Percentiles rank a stretch among this genome's conserved stretches.
Conservation (phyloP, 2,888 invertebrate species). For the Philaethria dido region DNA sequence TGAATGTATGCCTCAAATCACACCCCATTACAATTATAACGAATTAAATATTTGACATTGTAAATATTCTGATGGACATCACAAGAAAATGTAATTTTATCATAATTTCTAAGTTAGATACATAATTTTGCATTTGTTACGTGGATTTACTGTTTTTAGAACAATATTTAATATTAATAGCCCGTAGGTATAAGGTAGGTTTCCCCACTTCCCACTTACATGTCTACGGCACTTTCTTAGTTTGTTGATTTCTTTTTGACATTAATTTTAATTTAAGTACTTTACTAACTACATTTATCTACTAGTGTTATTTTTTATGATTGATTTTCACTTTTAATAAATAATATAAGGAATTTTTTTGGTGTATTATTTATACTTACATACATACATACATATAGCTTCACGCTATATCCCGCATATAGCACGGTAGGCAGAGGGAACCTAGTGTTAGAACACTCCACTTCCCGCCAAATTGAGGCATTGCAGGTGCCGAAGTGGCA, state of each 20-base stretch:
- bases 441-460: no score
- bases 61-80: constrained; percentile 76
- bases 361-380: constrained; percentile 45
- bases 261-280: constrained; percentile 61
- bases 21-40: constrained; percentile 6
- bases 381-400: no score
- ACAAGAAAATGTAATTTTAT: constrained; percentile 57
- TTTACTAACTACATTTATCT: constrained; percentile 70
- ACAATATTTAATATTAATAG: constrained; percentile 62
- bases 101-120: constrained; percentile 51
- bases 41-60: constrained; percentile 51
- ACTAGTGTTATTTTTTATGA: constrained; percentile 73
- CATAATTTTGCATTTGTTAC: constrained; percentile 63
- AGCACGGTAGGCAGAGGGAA: no score
- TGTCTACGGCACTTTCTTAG: constrained; percentile 42
- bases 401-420: no score
- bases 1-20: background rate
- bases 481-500: no score
- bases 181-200: constrained; percentile 50
- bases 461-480: no score
- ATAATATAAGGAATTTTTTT: constrained; percentile 62
- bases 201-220: constrained; percentile 44
- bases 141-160: constrained; percentile 68
- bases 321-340: constrained; percentile 80
- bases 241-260: constrained; percentile 57